phyloP scores from a whole-genome alignment of 2,113 vertebrate genomes.

The Cygnus buccinator region DNA sequence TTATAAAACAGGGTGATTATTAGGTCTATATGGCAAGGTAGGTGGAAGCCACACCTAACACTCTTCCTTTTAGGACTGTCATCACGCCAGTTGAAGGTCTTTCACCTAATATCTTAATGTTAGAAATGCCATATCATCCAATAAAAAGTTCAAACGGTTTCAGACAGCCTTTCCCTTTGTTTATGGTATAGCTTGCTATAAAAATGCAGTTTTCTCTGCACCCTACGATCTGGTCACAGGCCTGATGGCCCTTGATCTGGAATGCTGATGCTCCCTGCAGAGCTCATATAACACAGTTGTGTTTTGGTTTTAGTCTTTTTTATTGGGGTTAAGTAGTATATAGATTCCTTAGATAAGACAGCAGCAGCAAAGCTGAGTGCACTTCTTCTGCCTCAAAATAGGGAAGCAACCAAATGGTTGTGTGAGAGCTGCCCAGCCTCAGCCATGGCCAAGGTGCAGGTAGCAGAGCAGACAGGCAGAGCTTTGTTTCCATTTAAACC shows the following conservation, averaged over 20 bases:
- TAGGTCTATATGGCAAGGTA: not conserved
- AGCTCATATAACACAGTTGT: not conserved
- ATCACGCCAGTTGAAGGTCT: slow-evolving; percentile 12
- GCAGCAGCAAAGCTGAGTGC: not conserved
- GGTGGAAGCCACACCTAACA: not conserved
- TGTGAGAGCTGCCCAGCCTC: not conserved
- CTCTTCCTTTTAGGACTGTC: not conserved
- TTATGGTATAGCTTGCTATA: slow-evolving; percentile 10
- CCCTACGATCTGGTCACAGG: slow-evolving; percentile 4
- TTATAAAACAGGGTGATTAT: not conserved
- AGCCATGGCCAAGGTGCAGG: not conserved
- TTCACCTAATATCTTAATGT: not conserved
- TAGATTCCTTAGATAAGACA: slow-evolving; percentile 71
- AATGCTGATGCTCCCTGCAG: slow-evolving; percentile 50
- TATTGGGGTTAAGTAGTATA: slow-evolving; percentile 47
- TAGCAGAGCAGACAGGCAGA: slow-evolving; percentile 8
- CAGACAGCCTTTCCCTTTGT: slow-evolving; percentile 7
- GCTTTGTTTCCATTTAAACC: not conserved
- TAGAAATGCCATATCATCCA: slow-evolving; percentile 40
- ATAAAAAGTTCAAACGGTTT: slow-evolving; percentile 13
- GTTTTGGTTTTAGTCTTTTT: not conserved
- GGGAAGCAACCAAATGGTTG: slow-evolving; percentile 23
- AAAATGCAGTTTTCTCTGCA: slow-evolving; percentile 25
- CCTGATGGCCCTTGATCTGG: slow-evolving; percentile 30
- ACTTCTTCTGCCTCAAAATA: slow-evolving; percentile 26